Evolutionary conservation across 92 coral and sea anemone species (phyloP), one percentile per base, ranked within the genome.

Genomic region (Zoanthus solanderi): DNA sequence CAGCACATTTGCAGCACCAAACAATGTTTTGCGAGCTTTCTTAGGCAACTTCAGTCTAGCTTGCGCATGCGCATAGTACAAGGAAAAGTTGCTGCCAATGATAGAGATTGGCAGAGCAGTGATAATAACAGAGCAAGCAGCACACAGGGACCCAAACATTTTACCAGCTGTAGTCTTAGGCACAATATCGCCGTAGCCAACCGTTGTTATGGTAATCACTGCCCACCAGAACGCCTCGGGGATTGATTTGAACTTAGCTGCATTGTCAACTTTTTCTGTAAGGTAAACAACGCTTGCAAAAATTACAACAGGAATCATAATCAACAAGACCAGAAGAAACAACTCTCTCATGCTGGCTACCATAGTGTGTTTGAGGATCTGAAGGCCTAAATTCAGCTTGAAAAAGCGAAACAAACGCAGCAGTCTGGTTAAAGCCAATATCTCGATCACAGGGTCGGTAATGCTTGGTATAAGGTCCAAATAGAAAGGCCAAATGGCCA

Each of bases 151-250:
- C 47, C 98, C 99, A 90, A 94, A 92, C 75, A 97, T 73, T 72
- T 94, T 95, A 17, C 99, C 99, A 9, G 68, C 58, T 5, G 91
- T 79, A 0, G 98, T 94, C 48, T 16, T 57, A 0, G 99, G 99
- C 0, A 90, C 91, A 67, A 93, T 90, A 68, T 97, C 99, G 0
- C 99, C 99, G 54, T 94, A 97, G 30, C 99, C 99, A 11, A 97
- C 99, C 1, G 99, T 97, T 16, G 99, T 97, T 8, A 97, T 93
- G 28, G 99, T 95, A 48, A 97, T 93, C 34, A 97, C 88, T 6
- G 99, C 99, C 99, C 99, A 97, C 99, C 99, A 97, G 72, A 95
- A 94, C 3, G 98, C 94, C 28, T 90, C 95, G 0, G 97, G 93
- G 72, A 97, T 95, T n/a, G 99, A 97, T n/a, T 58, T 73, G 66